A percentile compares a stretch with the other conserved stretches of the same genome.
Conservation (phyloP, 2,797 vertebrate species). For the Rhadinocentrus ornatus region DNA sequence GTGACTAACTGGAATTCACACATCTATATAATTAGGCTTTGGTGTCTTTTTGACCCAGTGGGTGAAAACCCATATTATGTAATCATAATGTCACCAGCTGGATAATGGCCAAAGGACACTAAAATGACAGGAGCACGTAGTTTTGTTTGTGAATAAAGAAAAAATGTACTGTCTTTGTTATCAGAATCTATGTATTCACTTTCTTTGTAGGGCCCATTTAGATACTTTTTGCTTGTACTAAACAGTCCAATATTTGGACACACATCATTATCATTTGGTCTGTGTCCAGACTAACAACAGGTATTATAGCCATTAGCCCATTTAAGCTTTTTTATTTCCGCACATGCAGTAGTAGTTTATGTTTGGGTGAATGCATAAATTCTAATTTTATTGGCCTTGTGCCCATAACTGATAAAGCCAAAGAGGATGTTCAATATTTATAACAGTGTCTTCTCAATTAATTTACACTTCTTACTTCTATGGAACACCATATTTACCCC, state of each 20-base stretch:
- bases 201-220: background rate
- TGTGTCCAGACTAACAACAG: background rate
- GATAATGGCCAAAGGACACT: background rate
- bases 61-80: background rate
- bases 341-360: background rate
- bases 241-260: background rate
- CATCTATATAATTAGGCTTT: background rate
- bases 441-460: conserved; percentile 4
- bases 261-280: background rate
- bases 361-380: no score
- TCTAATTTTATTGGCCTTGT: no score
- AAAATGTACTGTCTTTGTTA: background rate
- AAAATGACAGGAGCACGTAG: background rate
- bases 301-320: background rate
- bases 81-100: background rate
- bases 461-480: conserved; percentile 21
- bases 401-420: background rate
- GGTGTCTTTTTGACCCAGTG: background rate
- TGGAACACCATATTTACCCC: conserved; percentile 19
- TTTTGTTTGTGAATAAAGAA: background rate
- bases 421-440: conserved; percentile 16
- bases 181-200: background rate
- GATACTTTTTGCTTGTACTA: background rate
- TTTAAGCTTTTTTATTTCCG: background rate
- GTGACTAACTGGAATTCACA: background rate